phyloP scores from a whole-genome alignment of 1,140 invertebrate genomes.

The Drosophila varians region DNA sequence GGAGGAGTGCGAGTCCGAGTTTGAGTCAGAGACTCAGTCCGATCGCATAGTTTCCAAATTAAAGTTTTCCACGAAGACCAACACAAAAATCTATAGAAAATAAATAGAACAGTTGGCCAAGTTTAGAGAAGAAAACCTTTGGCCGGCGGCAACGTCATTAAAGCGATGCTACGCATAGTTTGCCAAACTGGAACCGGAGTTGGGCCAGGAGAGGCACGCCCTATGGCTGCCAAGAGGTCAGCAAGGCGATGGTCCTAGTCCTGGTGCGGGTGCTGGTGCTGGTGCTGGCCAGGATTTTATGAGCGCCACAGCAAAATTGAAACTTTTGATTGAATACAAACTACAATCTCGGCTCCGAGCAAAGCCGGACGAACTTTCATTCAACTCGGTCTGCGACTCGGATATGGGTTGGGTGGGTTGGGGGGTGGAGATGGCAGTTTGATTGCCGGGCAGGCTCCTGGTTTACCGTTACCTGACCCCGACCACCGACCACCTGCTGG shows the following conservation, averaged over 20 bases:
- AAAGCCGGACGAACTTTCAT: constrained; percentile 43
- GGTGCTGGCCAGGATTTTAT: constrained; percentile 45
- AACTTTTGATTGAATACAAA: constrained; percentile 82
- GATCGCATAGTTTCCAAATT: constrained; percentile 70
- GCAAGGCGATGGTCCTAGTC: constrained; percentile 4
- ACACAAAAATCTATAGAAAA: constrained; percentile 27
- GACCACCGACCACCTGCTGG: not conserved
- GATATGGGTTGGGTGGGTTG: not conserved
- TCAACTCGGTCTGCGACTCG: constrained; percentile 32
- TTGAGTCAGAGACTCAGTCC: not conserved
- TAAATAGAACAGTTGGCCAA: constrained; percentile 40
- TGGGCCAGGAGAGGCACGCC: constrained; percentile 16
- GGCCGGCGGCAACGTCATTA: constrained; percentile 58
- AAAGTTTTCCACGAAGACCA: constrained; percentile 49
- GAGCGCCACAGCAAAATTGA: constrained; percentile 68
- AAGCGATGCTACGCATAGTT: constrained; percentile 75
- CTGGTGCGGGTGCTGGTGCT: not conserved
- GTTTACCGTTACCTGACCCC: constrained; percentile 32
- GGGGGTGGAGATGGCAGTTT: constrained; percentile 2
- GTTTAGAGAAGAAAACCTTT: constrained; percentile 18
- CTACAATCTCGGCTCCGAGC: constrained; percentile 60
- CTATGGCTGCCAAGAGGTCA: constrained; percentile 37
- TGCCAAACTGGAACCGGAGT: constrained; percentile 37
- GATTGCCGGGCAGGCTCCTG: constrained; percentile 38
- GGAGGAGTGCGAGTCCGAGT: not conserved